Base-by-base conservation (phyloP, 2,888 invertebrate species). In the Bombylius discolor region DNA sequence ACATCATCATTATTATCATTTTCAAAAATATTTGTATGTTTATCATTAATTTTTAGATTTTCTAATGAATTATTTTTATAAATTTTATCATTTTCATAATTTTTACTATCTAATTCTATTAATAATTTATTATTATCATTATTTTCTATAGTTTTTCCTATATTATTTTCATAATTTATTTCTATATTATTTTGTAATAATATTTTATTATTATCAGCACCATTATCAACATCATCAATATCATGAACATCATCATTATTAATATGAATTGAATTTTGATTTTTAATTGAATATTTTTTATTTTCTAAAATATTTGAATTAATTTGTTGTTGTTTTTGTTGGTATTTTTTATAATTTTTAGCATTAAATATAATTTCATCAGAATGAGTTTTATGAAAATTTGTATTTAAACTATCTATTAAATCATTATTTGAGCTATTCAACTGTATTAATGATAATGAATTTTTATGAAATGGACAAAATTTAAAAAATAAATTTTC, bases 401-500 rank as follows among this genome's bases (percentile, higher is more conserved):
- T 36, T 36, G 36, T 49, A 54, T 46, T 49, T 49, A 33, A 47
- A 47, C 46, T 45, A n/a, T 54, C 47, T 42, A 42, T 54, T 59
- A 59, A 49, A 51, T 49, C 46, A 47, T 47, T 56, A 47, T 57
- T 53, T 44, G 55, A 56, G 39, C 57, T 36, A 36, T 9, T 53
- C 49, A 59, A 47, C 32, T 59, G 57, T 42, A 56, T 55, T 46
- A 56, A 51, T 14, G 59, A 57, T 53, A 52, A 56, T 39, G 57
- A 57, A 31, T 57, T 49, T 47, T 57, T 59, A 45, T 47, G 47
- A 52, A 56, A 50, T 51, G 56, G 53, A 42, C 54, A 55, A 45
- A 34, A 54, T 31, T 52, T 59, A 31, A 52, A 50, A 6, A 39
- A 44, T 44, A 49, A 48, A 44, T 44, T 49, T 23, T 51, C 36